Evolutionary conservation across 2,113 vertebrate genomes (phyloP).

Genomic region (Sorex fumeus): DNA sequence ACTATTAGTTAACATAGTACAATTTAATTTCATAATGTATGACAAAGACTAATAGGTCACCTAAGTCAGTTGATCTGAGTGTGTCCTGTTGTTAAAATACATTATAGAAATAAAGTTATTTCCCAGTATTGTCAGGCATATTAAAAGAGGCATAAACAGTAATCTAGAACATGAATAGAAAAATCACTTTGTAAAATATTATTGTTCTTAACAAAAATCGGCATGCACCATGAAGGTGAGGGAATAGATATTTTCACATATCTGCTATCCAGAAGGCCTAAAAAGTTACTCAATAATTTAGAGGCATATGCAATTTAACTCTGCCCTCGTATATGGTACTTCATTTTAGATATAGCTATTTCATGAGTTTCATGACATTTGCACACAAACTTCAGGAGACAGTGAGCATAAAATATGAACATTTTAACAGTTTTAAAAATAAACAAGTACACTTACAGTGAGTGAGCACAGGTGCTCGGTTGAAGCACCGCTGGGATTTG

Average conservation of each 20-base stretch:
- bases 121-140: neutral
- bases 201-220: slow-evolving; percentile 57
- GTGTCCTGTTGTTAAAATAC: neutral
- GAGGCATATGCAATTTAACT: slow-evolving; percentile 66
- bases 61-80: neutral
- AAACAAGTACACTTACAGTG: neutral
- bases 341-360: slow-evolving; percentile 65
- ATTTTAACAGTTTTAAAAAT: neutral
- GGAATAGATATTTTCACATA: slow-evolving; percentile 55
- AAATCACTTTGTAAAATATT: neutral
- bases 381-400: slow-evolving; percentile 24
- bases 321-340: slow-evolving; percentile 57
- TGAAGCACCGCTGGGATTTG: too few relatives aligned
- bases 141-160: neutral
- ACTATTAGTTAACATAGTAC: neutral
- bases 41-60: neutral
- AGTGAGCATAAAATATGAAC: neutral
- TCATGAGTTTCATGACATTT: slow-evolving; percentile 45
- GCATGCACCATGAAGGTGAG: neutral
- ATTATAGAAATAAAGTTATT: neutral
- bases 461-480: too few relatives aligned
- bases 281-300: slow-evolving; percentile 77
- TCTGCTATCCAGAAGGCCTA: slow-evolving; percentile 65
- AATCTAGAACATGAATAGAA: slow-evolving; percentile 2
- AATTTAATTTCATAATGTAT: neutral